A percentile compares a stretch with the other conserved stretches of the same genome.
These are phyloP conservation scores for Odobenus rosmarus DNA, from an alignment of 2,113 vertebrate genomes.

Conservation along the genomic window DNA sequence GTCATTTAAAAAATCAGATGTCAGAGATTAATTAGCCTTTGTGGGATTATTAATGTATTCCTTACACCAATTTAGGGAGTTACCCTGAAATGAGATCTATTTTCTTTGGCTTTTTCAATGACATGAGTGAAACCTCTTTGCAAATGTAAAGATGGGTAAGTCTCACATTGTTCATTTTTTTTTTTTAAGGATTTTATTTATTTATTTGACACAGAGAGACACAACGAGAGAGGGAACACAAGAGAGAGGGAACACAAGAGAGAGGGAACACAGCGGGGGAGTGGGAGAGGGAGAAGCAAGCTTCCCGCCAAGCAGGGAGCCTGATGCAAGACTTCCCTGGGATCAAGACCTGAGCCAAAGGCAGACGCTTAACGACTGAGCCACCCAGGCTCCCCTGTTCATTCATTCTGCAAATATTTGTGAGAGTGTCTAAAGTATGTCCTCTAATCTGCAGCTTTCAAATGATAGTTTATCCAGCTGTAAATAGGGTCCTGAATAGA, in stretches of 20 bases:
- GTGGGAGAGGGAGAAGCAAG: no score
- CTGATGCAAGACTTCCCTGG: no score
- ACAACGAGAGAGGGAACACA: no score
- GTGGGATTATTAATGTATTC: neutral
- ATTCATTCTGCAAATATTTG: constrained; percentile 13
- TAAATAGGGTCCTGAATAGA: neutral
- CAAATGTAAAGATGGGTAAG: neutral
- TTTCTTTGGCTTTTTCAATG: constrained; percentile 1
- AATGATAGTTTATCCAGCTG: neutral
- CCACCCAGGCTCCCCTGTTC: neutral
- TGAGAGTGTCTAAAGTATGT: neutral
- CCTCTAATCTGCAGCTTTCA: neutral
- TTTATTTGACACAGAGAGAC: no score
- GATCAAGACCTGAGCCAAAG: no score
- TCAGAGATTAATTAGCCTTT: neutral
- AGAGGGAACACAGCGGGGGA: no score
- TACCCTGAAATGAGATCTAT: neutral
- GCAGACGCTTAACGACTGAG: no score
- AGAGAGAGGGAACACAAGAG: no score
- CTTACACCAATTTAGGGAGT: neutral
- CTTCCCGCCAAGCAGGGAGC: no score
- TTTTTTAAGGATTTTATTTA: no score
- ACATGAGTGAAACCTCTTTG: neutral
- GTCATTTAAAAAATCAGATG: neutral
- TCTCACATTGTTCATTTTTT: neutral